Evolutionary conservation across 53 echinoderm and acorn worm genomes (phyloP), one percentile per base, ranked within the genome.

Genomic region (Stichopus horrens): DNA sequence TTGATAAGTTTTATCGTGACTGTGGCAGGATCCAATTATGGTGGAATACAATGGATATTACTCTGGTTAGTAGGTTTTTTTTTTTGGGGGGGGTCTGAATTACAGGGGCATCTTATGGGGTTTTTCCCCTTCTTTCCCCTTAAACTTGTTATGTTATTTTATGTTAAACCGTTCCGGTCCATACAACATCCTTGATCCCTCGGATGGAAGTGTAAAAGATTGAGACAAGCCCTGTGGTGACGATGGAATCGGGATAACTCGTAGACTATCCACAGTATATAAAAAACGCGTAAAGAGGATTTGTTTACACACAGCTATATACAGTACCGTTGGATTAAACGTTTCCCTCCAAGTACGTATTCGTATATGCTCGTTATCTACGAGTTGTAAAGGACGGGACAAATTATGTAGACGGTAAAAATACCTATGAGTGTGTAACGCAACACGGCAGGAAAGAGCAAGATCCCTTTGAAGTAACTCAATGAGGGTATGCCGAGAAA

Each of bases 331-430:
- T 13, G 8, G 23, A 52, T 68, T 86, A 51, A 86, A 86, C 86
- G 9, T 54, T 23, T 86, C 52, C 66, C 86, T 37, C 37, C 37
- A 37, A 37, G 37, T 68, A 86, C 10, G 23, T 86, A 86, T 19
- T 86, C 67, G 52, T 86, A 86, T 18, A 86, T 67, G n/a, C 86
- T 86, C 7, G 68, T 86, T 4, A 86, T 86, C 19, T 86, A 37
- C 16, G 66, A 68, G 71, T 86, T 86, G 68, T 86, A 86, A 68
- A 86, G 66, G 10, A 86, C 71, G 7, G 86, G 86, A n/a, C 66
- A 66, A 16, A 86, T 67, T 14, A 68, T 14, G 1, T 7, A 8
- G 13, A 23, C 58, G 14, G 71, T 86, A 13, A 86, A 52, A 51
- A 13, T 16, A 65, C 23, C 86, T 8, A 4, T 16, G 10, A 86